These are phyloP conservation scores for Trichopria drosophilae DNA, from an alignment of 2,888 invertebrate species.

Conservation along the genomic window DNA sequence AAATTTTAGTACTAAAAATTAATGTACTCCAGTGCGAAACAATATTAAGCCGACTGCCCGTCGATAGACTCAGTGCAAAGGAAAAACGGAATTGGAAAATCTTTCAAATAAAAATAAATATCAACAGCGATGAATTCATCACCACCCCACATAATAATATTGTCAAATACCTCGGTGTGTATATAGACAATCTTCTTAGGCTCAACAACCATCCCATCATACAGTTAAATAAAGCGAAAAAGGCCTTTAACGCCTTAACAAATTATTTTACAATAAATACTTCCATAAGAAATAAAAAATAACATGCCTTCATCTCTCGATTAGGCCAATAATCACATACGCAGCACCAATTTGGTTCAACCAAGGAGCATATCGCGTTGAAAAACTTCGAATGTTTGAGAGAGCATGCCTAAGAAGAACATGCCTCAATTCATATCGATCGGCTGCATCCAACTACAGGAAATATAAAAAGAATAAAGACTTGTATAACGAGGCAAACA, in stretches of 20 bases:
- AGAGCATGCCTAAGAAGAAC: conserved; percentile 23
- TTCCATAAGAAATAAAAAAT: conserved; percentile 15
- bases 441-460: conserved; percentile 7
- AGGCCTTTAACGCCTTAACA: neutral
- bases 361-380: neutral
- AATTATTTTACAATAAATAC: conserved; percentile 28
- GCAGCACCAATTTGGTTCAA: conserved; percentile 20
- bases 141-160: neutral
- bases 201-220: conserved; percentile 5
- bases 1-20: conserved; percentile 18
- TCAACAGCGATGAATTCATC: neutral
- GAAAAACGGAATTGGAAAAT: conserved; percentile 6
- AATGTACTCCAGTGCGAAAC: conserved; percentile 27
- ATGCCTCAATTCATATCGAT: conserved; percentile 5
- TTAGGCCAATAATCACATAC: conserved; percentile 17
- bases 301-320: conserved; percentile 16
- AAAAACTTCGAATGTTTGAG: conserved; percentile 9
- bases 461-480: conserved; percentile 14
- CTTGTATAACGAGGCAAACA: conserved; percentile 19
- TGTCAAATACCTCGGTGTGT: conserved; percentile 24
- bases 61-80: conserved; percentile 3
- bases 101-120: conserved; percentile 15
- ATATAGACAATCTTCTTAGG: conserved; percentile 14
- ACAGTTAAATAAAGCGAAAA: conserved; percentile 22
- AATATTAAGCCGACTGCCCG: conserved; percentile 20